Evolutionary conservation across 2,113 vertebrate species (phyloP).

Genomic region (Ptychochromis oligacanthus): DNA sequence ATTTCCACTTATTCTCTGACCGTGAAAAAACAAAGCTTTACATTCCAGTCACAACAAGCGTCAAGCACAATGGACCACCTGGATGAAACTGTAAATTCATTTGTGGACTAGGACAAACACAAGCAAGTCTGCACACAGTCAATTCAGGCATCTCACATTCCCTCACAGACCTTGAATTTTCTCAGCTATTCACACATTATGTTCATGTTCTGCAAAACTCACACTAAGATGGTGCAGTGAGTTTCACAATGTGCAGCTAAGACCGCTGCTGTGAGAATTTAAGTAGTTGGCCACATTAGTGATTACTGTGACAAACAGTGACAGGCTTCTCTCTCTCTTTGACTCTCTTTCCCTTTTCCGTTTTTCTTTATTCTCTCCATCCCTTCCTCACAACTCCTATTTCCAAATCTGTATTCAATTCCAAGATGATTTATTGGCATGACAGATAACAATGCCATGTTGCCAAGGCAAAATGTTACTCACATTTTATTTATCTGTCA

Average conservation of each 20-base stretch:
- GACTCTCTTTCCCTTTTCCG: constrained; percentile 21
- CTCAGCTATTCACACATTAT: constrained; percentile 46
- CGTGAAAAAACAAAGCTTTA: constrained; percentile 7
- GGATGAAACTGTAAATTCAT: constrained; percentile 39
- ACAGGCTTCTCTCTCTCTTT: constrained; percentile 41
- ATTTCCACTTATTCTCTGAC: constrained; percentile 41
- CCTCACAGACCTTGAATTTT: constrained; percentile 17
- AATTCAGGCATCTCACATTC: constrained; percentile 4
- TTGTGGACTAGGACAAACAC: neutral
- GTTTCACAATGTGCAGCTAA: constrained; percentile 29
- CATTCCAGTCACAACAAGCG: constrained; percentile 9
- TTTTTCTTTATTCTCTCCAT: constrained; percentile 41
- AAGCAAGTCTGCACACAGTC: neutral
- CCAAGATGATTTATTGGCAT: constrained; percentile 18
- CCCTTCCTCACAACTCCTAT: neutral
- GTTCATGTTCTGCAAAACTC: constrained; percentile 28
- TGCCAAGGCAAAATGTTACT: constrained; percentile 3
- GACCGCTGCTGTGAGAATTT: constrained; percentile 45
- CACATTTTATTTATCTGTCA: constrained; percentile 7
- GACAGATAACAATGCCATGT: constrained; percentile 19
- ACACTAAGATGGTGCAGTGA: constrained; percentile 26
- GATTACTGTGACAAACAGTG: constrained; percentile 62
- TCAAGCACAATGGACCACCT: constrained; percentile 10
- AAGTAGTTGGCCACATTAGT: constrained; percentile 51
- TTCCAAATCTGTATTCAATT: constrained; percentile 33